These are phyloP conservation scores for Pogona vitticeps DNA, from an alignment of 2,113 vertebrate species.

Conservation along the genomic window DNA sequence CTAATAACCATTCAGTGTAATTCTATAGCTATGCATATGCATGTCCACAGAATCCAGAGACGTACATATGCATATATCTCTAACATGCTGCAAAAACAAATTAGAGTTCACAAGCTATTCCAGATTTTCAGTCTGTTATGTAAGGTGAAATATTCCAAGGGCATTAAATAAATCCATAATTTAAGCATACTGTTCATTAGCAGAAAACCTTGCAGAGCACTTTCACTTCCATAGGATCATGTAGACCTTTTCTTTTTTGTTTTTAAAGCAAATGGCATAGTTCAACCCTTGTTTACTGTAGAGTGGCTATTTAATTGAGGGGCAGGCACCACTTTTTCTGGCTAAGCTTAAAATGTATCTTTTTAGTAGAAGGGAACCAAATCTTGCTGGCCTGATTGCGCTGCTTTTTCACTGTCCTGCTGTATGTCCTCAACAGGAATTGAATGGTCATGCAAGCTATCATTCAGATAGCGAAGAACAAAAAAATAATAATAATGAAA, in stretches of 20 bases:
- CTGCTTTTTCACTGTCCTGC: too few species aligned
- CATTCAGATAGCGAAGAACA: too few species aligned
- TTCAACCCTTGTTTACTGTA: constrained; percentile 10
- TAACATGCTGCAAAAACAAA: neutral
- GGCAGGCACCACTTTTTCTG: neutral
- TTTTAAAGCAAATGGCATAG: too few species aligned
- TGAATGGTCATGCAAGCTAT: too few species aligned
- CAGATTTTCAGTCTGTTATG: neutral
- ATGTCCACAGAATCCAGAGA: neutral
- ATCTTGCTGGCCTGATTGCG: neutral
- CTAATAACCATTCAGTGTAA: neutral
- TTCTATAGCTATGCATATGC: neutral
- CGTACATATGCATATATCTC: neutral
- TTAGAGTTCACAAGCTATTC: constrained; percentile 8
- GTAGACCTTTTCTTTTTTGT: too few species aligned
- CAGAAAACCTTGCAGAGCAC: neutral
- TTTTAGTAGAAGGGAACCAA: neutral
- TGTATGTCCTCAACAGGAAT: too few species aligned
- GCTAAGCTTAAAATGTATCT: neutral
- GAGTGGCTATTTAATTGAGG: neutral
- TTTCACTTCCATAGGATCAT: neutral
- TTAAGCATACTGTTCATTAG: neutral
- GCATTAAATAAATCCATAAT: neutral
- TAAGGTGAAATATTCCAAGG: neutral
- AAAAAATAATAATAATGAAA: too few species aligned